phyloP scores from a whole-genome alignment of 2,797 vertebrate genomes.

The Brotula barbata region DNA sequence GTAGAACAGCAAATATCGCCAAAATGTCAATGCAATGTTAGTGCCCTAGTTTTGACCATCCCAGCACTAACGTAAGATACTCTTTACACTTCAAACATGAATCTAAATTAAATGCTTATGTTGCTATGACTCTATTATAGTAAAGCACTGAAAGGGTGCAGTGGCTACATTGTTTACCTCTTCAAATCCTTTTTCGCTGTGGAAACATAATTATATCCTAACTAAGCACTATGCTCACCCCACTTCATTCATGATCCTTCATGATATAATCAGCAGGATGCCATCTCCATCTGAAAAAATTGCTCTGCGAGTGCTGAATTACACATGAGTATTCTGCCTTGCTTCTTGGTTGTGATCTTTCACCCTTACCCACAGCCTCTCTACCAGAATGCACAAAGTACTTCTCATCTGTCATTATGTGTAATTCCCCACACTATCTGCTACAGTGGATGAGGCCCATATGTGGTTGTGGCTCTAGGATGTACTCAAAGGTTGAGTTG shows the following conservation, averaged over 20 bases:
- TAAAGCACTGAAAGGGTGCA: background rate
- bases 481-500: conserved; percentile 22
- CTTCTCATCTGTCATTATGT: conserved; percentile 23
- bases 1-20: too few relatives aligned
- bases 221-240: too few relatives aligned
- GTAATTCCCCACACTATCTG: conserved; percentile 40
- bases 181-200: conserved; percentile 34
- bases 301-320: conserved; percentile 16
- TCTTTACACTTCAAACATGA: background rate
- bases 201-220: conserved; percentile 37
- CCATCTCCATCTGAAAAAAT: conserved; percentile 5
- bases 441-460: background rate
- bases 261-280: conserved; percentile 10
- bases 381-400: conserved; percentile 8
- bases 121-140: too few relatives aligned
- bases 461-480: conserved; percentile 19
- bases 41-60: too few relatives aligned
- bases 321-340: conserved; percentile 14
- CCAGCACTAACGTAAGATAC: too few relatives aligned
- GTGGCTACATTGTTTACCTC: conserved; percentile 35
- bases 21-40: too few relatives aligned
- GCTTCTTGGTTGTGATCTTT: conserved; percentile 22
- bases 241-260: too few relatives aligned
- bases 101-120: too few relatives aligned
- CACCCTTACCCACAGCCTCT: conserved; percentile 24